phyloP scores from a whole-genome alignment of 2,113 vertebrate genomes.

The Ameiurus melas region DNA sequence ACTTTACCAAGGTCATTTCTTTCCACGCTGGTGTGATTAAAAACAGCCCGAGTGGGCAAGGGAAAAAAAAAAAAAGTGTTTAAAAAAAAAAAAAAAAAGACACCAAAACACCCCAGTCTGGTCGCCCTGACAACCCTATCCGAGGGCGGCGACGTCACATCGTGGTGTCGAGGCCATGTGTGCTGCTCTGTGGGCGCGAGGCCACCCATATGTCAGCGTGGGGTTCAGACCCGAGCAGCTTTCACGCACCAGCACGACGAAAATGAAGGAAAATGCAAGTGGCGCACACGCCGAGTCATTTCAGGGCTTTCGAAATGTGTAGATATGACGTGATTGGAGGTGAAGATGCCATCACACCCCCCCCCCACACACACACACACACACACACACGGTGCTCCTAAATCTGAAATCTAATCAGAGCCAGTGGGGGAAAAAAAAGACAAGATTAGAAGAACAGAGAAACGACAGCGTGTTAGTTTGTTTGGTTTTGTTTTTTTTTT shows the following conservation, averaged over 20 bases:
- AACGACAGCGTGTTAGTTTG: not conserved
- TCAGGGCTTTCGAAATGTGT: conserved; percentile 53
- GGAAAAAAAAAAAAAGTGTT: not conserved
- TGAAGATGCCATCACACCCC: conserved; percentile 20
- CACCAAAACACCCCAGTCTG: not conserved
- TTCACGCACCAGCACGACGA: conserved; percentile 28
- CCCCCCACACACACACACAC: conserved; percentile 25
- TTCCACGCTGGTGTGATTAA: conserved; percentile 15
- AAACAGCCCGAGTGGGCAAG: conserved; percentile 24
- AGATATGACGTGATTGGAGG: conserved; percentile 43
- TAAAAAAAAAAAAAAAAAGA: not conserved
- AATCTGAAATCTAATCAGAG: not conserved
- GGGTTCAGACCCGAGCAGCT: conserved; percentile 33
- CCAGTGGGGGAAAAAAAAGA: not conserved
- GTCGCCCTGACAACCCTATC: conserved; percentile 21
- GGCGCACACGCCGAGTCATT: conserved; percentile 42
- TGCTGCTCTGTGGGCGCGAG: conserved; percentile 29
- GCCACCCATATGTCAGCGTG: conserved; percentile 9
- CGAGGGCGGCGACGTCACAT: conserved; percentile 3
- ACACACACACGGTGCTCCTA: not conserved
- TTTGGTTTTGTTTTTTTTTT: not conserved
- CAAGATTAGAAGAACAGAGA: not conserved
- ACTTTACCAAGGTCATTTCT: conserved; percentile 7
- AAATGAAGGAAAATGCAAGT: conserved; percentile 37
- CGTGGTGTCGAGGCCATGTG: not conserved